Base-by-base conservation (phyloP, 2,797 vertebrate genomes). In the Acipenser oxyrinchus region DNA sequence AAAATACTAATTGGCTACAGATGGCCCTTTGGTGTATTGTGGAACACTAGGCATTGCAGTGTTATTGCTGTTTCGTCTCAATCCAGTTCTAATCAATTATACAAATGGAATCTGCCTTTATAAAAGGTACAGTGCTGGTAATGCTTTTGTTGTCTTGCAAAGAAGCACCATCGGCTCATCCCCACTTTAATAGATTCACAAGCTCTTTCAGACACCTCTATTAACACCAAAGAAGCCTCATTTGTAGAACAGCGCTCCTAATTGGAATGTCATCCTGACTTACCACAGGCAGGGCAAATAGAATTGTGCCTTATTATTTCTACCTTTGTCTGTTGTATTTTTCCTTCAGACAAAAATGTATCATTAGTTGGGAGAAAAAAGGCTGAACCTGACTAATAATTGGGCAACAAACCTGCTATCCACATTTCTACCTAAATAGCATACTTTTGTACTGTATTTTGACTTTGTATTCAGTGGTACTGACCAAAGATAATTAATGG, bases 271-370 rank as follows among this genome's bases (percentile, higher is more conserved):
- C 81, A 74, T 74, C 76, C 80, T 78, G 72, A 48, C 53, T 72
- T 72, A 69, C 76, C 11, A 80, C 73, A 74, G 73, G 74, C 76
- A 76, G 23, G 70, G 71, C 68, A 68, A 73, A 78, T 77, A 78
- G 83, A 81, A 84, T 79, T 77, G 76, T 81, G 61, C 76, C 81
- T 89, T 87, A 89, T 90, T 89, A 88, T 84, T 83, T 84, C 82
- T 82, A 72, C 77, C 85, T 81, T 74, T 83, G 87, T 81, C 82
- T 83, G 79, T 85, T 83, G 79, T 84, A 75, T 85, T 84, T 81
- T 79, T 75, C 82, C 68, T 74, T 75, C 78, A 48, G 65, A n/a
- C 55, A 58, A 6, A 58, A 3, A 58, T 58, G 12, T 58, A 11
- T 58, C 7, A 58, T n/a, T 58, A 4, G 13, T n/a, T n/a, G 13